Conservation (phyloP, 2,888 invertebrate species). For the Sphecodes monilicornis region DNA sequence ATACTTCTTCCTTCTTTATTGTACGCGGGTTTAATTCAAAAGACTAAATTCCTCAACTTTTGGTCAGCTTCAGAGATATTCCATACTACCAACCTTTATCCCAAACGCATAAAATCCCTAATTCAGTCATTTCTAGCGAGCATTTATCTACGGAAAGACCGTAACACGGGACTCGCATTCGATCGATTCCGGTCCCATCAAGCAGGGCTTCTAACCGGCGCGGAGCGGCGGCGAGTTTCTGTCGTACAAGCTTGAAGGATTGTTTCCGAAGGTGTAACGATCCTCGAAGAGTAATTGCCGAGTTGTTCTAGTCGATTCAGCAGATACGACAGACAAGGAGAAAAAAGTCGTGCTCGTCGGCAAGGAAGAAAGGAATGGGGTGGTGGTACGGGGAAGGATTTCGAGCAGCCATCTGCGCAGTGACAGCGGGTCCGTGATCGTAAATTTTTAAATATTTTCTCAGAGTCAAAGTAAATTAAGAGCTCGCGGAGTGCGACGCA, state of each 20-base stretch:
- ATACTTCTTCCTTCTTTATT: too few relatives aligned
- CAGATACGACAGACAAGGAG: slow-evolving; percentile 72
- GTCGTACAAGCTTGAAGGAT: slow-evolving; percentile 69
- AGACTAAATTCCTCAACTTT: too few relatives aligned
- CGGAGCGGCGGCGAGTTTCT: slow-evolving; percentile 15
- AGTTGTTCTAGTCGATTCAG: slow-evolving; percentile 81
- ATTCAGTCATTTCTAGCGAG: background rate
- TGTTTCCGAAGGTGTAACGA: slow-evolving; percentile 81
- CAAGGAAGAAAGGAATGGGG: slow-evolving; percentile 31
- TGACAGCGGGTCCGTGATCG: slow-evolving; percentile 50
- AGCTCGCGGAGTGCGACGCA: slow-evolving; percentile 54
- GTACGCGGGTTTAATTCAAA: too few relatives aligned
- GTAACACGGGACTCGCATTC: background rate
- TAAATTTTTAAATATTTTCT: slow-evolving; percentile 82
- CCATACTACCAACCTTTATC: too few relatives aligned
- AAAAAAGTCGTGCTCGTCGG: slow-evolving; percentile 46
- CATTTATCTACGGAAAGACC: background rate
- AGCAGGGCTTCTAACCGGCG: slow-evolving; percentile 2
- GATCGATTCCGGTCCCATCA: slow-evolving; percentile 20
- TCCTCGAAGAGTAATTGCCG: slow-evolving; percentile 81
- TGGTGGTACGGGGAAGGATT: slow-evolving; percentile 39
- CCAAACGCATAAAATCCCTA: background rate
- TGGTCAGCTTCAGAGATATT: too few relatives aligned
- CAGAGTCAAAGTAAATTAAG: slow-evolving; percentile 75
- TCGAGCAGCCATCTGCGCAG: slow-evolving; percentile 62